These are phyloP conservation scores for Psylliodes chrysocephalus DNA, from an alignment of 2,888 invertebrate species.

Conservation along the genomic window DNA sequence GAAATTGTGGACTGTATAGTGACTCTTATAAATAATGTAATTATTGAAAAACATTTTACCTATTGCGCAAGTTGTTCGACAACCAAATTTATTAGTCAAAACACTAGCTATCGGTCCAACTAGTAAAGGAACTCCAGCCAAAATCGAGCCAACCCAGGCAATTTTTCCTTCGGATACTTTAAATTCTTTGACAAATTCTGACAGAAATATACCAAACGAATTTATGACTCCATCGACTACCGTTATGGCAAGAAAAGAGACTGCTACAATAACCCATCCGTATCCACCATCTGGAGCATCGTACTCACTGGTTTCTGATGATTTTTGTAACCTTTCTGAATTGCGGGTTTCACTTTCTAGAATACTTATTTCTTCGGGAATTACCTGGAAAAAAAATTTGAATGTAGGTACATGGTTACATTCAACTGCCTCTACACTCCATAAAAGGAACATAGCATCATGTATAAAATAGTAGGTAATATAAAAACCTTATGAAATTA, in stretches of 20 bases:
- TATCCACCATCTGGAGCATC: conserved; percentile 86
- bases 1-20: too few relatives aligned
- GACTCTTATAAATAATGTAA: too few relatives aligned
- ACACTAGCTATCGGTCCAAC: conserved; percentile 96
- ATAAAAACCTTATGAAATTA: neutral
- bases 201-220: conserved; percentile 93
- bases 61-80: conserved; percentile 3
- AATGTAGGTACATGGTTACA: too few relatives aligned
- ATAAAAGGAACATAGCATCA: too few relatives aligned
- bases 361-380: neutral
- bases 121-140: conserved; percentile 94
- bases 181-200: conserved; percentile 82
- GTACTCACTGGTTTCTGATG: neutral
- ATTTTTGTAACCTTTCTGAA: neutral
- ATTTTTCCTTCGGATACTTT: conserved; percentile 88
- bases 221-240: conserved; percentile 98
- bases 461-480: neutral
- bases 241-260: conserved; percentile 96
- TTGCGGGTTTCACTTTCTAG: neutral
- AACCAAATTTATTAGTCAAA: conserved; percentile 65
- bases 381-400: neutral
- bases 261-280: conserved; percentile 94
- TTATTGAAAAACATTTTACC: too few relatives aligned
- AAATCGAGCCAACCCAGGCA: conserved; percentile 93
- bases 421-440: too few relatives aligned